These are phyloP conservation scores for Dendrophyllia cribrosa DNA, from an alignment of 64 coral and sea anemone species.

Conservation along the genomic window DNA sequence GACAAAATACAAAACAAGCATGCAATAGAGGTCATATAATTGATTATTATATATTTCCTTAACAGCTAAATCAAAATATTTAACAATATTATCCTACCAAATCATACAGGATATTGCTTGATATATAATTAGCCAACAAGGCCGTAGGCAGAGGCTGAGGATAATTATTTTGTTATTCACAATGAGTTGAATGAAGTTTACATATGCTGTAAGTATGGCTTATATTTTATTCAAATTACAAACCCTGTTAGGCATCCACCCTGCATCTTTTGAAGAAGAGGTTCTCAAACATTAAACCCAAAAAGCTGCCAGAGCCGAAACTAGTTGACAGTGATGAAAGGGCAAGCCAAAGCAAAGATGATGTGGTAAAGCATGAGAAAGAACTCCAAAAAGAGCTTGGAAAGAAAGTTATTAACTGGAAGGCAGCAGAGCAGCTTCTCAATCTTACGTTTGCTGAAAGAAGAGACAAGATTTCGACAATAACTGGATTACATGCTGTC, in stretches of 20 bases:
- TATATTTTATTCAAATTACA: too few relatives aligned
- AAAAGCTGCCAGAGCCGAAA: background rate
- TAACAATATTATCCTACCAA: too few relatives aligned
- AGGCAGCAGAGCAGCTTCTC: background rate
- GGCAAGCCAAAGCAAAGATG: background rate
- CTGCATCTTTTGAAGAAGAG: background rate
- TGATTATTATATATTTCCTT: too few relatives aligned
- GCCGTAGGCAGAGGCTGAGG: too few relatives aligned
- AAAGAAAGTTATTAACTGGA: background rate
- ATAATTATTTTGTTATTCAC: too few relatives aligned
- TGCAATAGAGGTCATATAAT: too few relatives aligned
- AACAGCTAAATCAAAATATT: too few relatives aligned
- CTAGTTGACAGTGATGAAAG: background rate
- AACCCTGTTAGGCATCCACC: slow-evolving; percentile 6
- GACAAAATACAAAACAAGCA: too few relatives aligned
- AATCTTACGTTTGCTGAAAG: background rate
- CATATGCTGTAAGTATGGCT: too few relatives aligned
- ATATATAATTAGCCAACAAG: too few relatives aligned
- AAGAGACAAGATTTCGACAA: background rate
- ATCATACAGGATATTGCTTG: too few relatives aligned
- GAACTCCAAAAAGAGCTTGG: background rate
- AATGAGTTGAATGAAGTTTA: too few relatives aligned
- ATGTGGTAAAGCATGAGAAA: slow-evolving; percentile 2
- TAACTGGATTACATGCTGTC: background rate
- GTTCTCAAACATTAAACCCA: background rate